Evolutionary conservation across 2,113 vertebrate species (phyloP), one percentile per base, ranked within the genome.

Genomic region (Petrocephalus zakoni): DNA sequence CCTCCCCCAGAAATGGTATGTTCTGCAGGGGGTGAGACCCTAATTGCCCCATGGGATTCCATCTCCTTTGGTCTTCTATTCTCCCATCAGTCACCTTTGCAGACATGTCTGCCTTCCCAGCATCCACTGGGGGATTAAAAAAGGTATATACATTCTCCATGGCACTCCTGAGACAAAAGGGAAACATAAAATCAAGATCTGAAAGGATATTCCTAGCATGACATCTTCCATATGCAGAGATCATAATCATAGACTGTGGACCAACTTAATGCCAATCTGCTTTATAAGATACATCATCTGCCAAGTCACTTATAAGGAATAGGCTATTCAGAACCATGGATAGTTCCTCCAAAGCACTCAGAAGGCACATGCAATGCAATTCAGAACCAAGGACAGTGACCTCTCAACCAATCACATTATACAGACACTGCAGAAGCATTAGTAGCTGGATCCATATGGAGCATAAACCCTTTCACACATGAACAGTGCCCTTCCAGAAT

Each of bases 131-230:
- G 19, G 94, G 92, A 88, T 95, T 94, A 29, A 95, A 93, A 84
- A 94, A 92, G 0, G 94, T 94, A 93, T 95, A 95, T 0, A 94
- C 92, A 42, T 95, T 95, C 91, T 95, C 94, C 72, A 92, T 92
- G 87, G 95, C 93, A 0, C 91, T 92, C 89, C 94, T 95, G 85
- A 37, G 83, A 86, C 29, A 56, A 22, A 21, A 42, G 85, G 42
- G 42, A 78, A 55, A 46, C 10, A 51, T 9, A 53, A 55, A 87
- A 47, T 5, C 19, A 34, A 1, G 13, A 0, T 47, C 4, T 6
- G 82, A 49, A 46, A 19, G 42, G 56, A 78, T 42, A 78, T 37
- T 78, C 5, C 37, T 78, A 78, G n/a, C 72, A 29, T 25, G n/a
- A 25, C 58, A 72, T 37, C 29, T 37, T 75, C 13, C 0, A 37